Conservation (phyloP, 1,140 invertebrate genomes). For the Pseudomyrmex dendroicus region DNA sequence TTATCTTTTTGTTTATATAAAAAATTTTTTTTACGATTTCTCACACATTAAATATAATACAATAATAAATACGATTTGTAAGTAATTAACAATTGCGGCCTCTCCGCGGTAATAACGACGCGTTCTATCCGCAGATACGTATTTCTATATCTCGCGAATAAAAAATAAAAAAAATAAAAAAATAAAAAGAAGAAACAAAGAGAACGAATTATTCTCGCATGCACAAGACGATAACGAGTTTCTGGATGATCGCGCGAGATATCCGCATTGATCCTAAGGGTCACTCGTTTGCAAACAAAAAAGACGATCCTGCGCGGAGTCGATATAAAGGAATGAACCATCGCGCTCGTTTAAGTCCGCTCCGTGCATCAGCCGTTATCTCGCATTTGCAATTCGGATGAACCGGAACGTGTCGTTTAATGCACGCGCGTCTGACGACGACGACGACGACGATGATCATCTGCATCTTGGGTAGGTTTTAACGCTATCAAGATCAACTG, state of each 20-base stretch:
- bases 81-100: not conserved
- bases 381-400: constrained; percentile 69
- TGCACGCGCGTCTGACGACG: constrained; percentile 14
- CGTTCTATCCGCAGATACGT: not conserved
- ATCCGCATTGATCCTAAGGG: not conserved
- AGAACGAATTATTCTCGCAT: not conserved
- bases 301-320: not conserved
- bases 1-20: not conserved
- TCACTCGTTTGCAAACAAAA: not conserved
- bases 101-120: not conserved
- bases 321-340: not conserved
- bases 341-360: constrained; percentile 56
- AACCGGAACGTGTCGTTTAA: constrained; percentile 41
- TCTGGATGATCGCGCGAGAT: not conserved
- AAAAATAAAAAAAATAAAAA: no score
- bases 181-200: not conserved
- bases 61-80: no score
- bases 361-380: constrained; percentile 50
- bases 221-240: not conserved
- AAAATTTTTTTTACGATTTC: not conserved
- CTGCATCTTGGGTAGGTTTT: not conserved
- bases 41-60: no score
- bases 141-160: not conserved
- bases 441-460: constrained; percentile 18
- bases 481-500: constrained; percentile 40